Percentiles rank a stretch among this genome's conserved stretches.
phyloP scores from a whole-genome alignment of 2,797 vertebrate species.

The Liasis olivaceus region DNA sequence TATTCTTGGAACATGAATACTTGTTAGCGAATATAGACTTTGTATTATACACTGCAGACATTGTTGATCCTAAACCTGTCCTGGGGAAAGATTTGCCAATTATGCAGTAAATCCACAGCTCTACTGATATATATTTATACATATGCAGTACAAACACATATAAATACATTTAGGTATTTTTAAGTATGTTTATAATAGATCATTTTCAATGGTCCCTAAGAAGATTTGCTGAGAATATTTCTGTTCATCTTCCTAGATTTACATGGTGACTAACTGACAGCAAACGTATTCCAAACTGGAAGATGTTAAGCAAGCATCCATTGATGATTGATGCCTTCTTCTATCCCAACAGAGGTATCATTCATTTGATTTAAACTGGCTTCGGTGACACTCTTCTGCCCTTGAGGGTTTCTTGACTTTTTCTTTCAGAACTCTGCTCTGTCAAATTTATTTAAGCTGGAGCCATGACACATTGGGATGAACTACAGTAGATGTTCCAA shows the following conservation, averaged over 20 bases:
- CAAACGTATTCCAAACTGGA: slow-evolving; percentile 46
- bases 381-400: slow-evolving; percentile 31
- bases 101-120: not conserved
- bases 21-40: not conserved
- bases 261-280: slow-evolving; percentile 46
- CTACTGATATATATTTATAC: not conserved
- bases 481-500: not conserved
- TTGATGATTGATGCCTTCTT: slow-evolving; percentile 39
- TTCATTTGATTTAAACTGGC: slow-evolving; percentile 37
- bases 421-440: slow-evolving; percentile 10
- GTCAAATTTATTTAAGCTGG: slow-evolving; percentile 13
- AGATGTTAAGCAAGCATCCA: slow-evolving; percentile 43
- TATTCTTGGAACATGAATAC: not conserved
- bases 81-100: not conserved
- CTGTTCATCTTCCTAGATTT: slow-evolving; percentile 59
- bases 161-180: slow-evolving; percentile 1
- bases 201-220: slow-evolving; percentile 57
- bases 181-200: slow-evolving; percentile 7
- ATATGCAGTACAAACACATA: not conserved
- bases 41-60: not conserved
- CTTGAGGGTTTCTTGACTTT: slow-evolving; percentile 33
- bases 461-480: not conserved
- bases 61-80: not conserved
- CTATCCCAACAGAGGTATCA: slow-evolving; percentile 14
- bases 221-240: slow-evolving; percentile 61